Base-by-base conservation (phyloP, 2,888 invertebrate genomes). In the Argyresthia goedartella region DNA sequence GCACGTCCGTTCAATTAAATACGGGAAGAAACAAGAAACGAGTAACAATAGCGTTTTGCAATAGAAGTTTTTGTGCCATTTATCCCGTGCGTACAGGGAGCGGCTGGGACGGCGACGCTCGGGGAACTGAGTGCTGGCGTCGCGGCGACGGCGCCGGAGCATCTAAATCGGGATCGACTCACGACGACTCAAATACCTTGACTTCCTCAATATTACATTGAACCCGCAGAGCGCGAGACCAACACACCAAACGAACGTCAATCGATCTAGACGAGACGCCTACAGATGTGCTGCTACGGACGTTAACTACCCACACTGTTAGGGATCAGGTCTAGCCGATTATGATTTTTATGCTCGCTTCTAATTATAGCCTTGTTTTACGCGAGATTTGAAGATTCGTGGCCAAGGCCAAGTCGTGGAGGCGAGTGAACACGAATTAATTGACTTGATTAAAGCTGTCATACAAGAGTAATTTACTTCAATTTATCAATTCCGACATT, bases 171-270 rank as follows among this genome's bases (percentile, higher is more conserved):
- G 86, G 86, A 86, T 77, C 80, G 80, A 76, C 81, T 82, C 77
- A 74, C 81, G 74, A 81, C 84, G 81, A 78, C 82, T 85, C 82
- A 85, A 85, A 86, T 86, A 86, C 86, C 85, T 85, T 85, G 85
- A 85, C 85, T 86, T 86, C 86, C 86, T 86, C 84, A 84, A 86
- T 84, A 86, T 84, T 84, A 86, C 86, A 84, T 85, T 85, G 86
- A 86, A 86, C 86, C 81, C 86, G 66, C 69, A 63, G 71, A 72
- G 64, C 77, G 77, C 73, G 70, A 81, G 77, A 78, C 75, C 74
- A 76, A 78, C 69, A 76, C 81, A 76, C 76, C 69, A 76, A 81
- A 76, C 76, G 71, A 72, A 82, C 84, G 81, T 84, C 81, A 82
- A 79, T 78, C 71, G 36, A 39, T 48, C 36, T 73, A 25, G 25